phyloP scores from a whole-genome alignment of 1,140 invertebrate genomes.

The Diabrotica virgifera region DNA sequence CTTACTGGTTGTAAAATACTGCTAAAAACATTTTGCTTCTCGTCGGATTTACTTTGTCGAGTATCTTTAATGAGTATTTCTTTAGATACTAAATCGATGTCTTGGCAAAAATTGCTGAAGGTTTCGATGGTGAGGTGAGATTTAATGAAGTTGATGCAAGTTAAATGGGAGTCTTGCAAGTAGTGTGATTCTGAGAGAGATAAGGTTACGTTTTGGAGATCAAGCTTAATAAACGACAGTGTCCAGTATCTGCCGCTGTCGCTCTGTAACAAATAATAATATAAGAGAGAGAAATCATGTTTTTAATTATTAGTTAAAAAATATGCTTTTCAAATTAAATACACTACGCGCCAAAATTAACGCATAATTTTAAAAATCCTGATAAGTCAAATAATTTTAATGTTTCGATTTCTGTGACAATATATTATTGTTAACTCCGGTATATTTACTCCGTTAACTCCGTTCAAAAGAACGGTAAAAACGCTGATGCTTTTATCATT shows the following conservation, averaged over 20 bases:
- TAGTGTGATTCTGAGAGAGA: constrained; percentile 58
- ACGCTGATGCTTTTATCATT: too few relatives aligned
- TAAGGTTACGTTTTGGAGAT: constrained; percentile 85
- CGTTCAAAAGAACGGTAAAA: too few relatives aligned
- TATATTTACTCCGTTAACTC: too few relatives aligned
- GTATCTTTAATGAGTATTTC: constrained; percentile 87
- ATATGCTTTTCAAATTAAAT: too few relatives aligned
- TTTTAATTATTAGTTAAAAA: too few relatives aligned
- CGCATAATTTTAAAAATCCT: too few relatives aligned
- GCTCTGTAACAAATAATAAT: background rate
- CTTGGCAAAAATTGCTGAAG: constrained; percentile 83
- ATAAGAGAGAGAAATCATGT: background rate
- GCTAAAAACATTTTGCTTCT: constrained; percentile 81
- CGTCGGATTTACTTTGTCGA: constrained; percentile 66
- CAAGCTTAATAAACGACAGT: constrained; percentile 73
- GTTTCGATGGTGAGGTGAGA: constrained; percentile 81
- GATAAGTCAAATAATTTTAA: too few relatives aligned
- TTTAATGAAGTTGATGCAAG: constrained; percentile 89
- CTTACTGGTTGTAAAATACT: constrained; percentile 82
- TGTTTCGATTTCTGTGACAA: too few relatives aligned
- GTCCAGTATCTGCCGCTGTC: constrained; percentile 59
- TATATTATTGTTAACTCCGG: too few relatives aligned
- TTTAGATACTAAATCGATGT: constrained; percentile 89
- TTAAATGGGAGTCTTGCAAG: constrained; percentile 65
- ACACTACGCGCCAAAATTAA: too few relatives aligned